A percentile compares a stretch with the other conserved stretches of the same genome.
Conservation (phyloP, 2,797 vertebrate species). For the Peromyscus aztecus region DNA sequence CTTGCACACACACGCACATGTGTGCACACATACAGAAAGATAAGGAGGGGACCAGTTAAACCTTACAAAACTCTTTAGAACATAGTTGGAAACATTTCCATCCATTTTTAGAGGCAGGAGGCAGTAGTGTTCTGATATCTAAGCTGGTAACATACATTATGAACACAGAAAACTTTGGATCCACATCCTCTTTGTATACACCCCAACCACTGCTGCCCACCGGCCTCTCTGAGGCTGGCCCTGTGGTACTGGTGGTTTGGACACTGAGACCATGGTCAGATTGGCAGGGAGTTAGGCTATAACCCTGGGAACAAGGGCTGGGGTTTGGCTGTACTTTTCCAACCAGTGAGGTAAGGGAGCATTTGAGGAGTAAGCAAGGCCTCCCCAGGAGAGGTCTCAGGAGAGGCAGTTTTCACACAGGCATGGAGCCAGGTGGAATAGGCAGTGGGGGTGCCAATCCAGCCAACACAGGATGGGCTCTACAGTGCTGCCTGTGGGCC, state of each 20-base stretch:
- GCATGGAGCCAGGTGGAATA: background rate
- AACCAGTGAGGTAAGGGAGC: background rate
- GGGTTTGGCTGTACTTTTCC: background rate
- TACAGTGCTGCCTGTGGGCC: background rate
- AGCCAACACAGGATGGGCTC: background rate
- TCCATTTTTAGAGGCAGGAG: background rate
- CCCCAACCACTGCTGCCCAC: background rate
- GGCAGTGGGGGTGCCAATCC: rapidly evolving
- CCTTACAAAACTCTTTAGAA: background rate
- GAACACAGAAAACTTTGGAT: background rate
- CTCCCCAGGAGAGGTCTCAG: background rate
- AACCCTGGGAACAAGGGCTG: background rate
- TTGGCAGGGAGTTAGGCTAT: no score
- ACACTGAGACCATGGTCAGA: background rate
- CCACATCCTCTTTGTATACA: background rate
- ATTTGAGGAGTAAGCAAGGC: background rate
- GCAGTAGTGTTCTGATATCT: background rate
- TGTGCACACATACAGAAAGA: background rate
- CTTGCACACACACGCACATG: background rate
- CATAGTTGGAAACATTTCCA: background rate
- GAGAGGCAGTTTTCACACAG: background rate
- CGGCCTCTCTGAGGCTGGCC: background rate
- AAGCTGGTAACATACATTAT: background rate
- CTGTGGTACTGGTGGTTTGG: background rate
- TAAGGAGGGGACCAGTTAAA: background rate